Conservation (phyloP, 2,888 invertebrate species). For the Allygus modestus region DNA sequence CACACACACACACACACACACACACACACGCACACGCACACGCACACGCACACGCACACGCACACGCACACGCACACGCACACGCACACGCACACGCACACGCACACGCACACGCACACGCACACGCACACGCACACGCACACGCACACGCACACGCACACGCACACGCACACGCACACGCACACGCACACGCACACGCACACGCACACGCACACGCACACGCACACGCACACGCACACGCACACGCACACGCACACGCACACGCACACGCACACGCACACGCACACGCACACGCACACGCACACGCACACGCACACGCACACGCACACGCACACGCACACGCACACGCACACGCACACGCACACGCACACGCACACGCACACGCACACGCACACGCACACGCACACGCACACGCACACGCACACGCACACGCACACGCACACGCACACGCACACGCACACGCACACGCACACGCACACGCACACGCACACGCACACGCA, state of each 20-base stretch:
- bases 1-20: not conserved
- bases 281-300: conserved; percentile 37
- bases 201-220: conserved; percentile 2
- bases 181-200: conserved; percentile 1
- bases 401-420: conserved; percentile 44
- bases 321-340: conserved; percentile 32
- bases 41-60: conserved; percentile 2
- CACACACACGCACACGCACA: conserved; percentile 6
- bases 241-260: conserved; percentile 48
- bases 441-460: conserved; percentile 34
- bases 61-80: not conserved
- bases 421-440: conserved; percentile 33
- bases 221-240: not conserved
- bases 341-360: conserved; percentile 18
- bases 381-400: conserved; percentile 37
- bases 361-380: conserved; percentile 46
- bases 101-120: conserved; percentile 6
- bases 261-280: conserved; percentile 44
- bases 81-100: conserved; percentile 4
- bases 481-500: not conserved
- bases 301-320: conserved; percentile 31
- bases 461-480: not conserved
- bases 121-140: conserved; percentile 13
- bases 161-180: conserved; percentile 2
- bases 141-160: conserved; percentile 2